phyloP scores from a whole-genome alignment of 2,113 vertebrate genomes.

The Cyanocitta stelleri region DNA sequence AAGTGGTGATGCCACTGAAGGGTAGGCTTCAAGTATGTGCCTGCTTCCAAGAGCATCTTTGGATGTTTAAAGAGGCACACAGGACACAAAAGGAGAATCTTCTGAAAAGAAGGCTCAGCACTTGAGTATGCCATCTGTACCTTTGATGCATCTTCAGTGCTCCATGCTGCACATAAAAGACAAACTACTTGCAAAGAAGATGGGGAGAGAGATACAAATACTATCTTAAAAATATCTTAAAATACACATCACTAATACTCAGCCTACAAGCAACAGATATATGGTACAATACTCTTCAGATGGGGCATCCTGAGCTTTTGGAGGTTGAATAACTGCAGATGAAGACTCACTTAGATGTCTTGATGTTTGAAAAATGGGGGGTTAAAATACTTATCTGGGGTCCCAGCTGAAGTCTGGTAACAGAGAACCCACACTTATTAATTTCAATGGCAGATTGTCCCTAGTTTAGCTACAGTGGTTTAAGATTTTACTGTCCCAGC shows the following conservation, averaged over 20 bases:
- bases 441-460: background rate
- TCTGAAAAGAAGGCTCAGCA: background rate
- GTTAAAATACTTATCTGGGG: background rate
- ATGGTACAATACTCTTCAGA: background rate
- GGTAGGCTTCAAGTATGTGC: background rate
- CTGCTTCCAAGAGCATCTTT: background rate
- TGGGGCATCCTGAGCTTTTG: background rate
- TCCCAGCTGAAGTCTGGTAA: background rate
- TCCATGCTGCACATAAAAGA: background rate
- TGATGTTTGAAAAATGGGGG: background rate
- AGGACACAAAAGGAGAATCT: background rate
- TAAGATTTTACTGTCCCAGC: background rate
- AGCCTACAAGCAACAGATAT: background rate
- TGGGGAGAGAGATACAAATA: background rate
- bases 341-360: background rate
- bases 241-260: background rate
- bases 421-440: background rate
- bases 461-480: background rate
- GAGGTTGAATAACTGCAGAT: background rate
- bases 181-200: background rate
- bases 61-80: background rate
- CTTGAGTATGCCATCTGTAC: background rate
- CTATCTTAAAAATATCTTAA: background rate
- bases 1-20: background rate
- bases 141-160: background rate